These are phyloP conservation scores for Drosophila quadrilineata DNA, from an alignment of 1,140 invertebrate genomes.

Conservation along the genomic window DNA sequence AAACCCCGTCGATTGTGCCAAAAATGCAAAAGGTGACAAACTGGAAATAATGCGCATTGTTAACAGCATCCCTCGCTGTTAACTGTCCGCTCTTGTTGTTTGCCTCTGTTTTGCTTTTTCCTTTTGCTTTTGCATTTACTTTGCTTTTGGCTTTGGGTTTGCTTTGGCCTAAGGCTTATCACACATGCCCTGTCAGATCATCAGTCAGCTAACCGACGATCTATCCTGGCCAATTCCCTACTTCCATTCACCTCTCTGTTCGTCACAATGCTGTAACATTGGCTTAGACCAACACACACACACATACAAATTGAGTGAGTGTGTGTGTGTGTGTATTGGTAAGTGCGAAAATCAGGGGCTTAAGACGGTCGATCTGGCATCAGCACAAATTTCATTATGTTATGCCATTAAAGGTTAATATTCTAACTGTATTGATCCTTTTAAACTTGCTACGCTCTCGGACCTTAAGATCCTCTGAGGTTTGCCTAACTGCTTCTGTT, in stretches of 20 bases:
- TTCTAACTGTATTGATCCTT: constrained; percentile 24
- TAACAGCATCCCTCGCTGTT: constrained; percentile 21
- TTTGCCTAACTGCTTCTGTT: no score
- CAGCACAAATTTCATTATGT: constrained; percentile 71
- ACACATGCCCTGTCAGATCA: constrained; percentile 22
- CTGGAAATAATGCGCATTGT: constrained; percentile 79
- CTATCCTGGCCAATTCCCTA: constrained; percentile 15
- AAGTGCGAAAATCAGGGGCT: constrained; percentile 65
- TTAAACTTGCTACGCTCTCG: constrained; percentile 15
- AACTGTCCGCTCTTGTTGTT: background rate
- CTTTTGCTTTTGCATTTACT: no score
- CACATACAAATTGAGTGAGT: background rate
- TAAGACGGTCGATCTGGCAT: constrained; percentile 32
- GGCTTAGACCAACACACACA: constrained; percentile 50
- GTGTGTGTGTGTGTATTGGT: background rate
- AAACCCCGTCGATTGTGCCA: constrained; percentile 55
- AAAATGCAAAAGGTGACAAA: constrained; percentile 71
- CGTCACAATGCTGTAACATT: constrained; percentile 78
- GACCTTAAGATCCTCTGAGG: background rate
- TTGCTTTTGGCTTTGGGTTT: constrained; percentile 15
- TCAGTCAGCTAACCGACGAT: background rate
- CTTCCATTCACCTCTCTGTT: background rate
- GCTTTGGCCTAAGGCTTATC: constrained; percentile 64
- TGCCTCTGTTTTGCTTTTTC: background rate
- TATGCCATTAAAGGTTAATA: constrained; percentile 75